Conservation (phyloP, 1,140 invertebrate species). For the Diabrotica virgifera region DNA sequence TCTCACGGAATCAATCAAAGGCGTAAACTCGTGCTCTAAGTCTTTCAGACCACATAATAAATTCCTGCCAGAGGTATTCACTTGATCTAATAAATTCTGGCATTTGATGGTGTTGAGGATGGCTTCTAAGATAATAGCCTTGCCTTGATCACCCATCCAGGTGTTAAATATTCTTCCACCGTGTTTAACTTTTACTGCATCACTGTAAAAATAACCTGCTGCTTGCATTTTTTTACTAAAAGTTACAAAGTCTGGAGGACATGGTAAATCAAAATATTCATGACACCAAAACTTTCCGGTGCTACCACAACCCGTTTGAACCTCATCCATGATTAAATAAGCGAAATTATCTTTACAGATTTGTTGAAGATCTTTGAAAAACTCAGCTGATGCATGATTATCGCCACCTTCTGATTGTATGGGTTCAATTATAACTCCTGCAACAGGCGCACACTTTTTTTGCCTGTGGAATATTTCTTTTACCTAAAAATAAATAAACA, state of each 20-base stretch:
- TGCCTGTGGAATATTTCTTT: conserved; percentile 44
- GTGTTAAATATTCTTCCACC: conserved; percentile 96
- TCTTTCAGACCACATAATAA: conserved; percentile 69
- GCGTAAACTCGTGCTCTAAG: conserved; percentile 72
- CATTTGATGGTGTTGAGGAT: conserved; percentile 81
- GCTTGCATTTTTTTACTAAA: conserved; percentile 98
- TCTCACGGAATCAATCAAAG: conserved; percentile 73
- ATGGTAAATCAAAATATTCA: conserved; percentile 85
- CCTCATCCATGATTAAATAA: conserved; percentile 90
- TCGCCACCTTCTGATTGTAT: conserved; percentile 97
- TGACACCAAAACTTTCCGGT: conserved; percentile 99
- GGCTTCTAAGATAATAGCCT: conserved; percentile 83
- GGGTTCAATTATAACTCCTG: conserved; percentile 91
- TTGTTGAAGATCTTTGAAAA: conserved; percentile 80
- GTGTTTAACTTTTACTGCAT: conserved; percentile 64
- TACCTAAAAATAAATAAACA: too few species aligned
- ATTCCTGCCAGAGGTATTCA: conserved; percentile 70
- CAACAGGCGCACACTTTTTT: conserved; percentile 53
- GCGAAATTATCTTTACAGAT: conserved; percentile 70
- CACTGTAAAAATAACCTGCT: conserved; percentile 88
- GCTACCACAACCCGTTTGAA: conserved; percentile 95
- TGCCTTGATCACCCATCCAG: conserved; percentile 98
- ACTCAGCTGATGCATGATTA: conserved; percentile 87
- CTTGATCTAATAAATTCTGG: conserved; percentile 77
- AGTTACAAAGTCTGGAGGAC: conserved; percentile 90